Conservation (phyloP, 2,888 invertebrate genomes). For the Eubasilissa splendida region DNA sequence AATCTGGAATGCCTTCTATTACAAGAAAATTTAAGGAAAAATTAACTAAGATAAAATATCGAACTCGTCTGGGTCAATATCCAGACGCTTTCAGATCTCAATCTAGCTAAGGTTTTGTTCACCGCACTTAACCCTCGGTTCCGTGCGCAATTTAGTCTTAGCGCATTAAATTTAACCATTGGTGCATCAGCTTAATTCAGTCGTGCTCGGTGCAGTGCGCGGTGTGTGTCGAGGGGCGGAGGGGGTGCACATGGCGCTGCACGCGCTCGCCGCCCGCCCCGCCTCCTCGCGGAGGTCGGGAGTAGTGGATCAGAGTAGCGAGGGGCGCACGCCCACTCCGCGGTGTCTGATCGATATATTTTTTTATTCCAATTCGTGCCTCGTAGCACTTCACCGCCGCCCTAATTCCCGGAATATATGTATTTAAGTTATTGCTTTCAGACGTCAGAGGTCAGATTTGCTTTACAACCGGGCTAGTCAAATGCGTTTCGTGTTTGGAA, state of each 20-base stretch:
- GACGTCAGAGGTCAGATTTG: not conserved
- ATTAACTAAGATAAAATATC: not conserved
- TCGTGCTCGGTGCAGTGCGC: not conserved
- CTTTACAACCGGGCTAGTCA: too few relatives aligned
- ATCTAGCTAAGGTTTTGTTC: not conserved
- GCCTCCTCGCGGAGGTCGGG: not conserved
- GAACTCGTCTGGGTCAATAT: not conserved
- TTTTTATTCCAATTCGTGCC: constrained; percentile 28
- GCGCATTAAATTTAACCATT: constrained; percentile 8
- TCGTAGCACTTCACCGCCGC: constrained; percentile 17
- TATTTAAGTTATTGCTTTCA: constrained; percentile 14
- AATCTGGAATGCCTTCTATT: too few relatives aligned
- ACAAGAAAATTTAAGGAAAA: too few relatives aligned
- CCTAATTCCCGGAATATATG: constrained; percentile 10
- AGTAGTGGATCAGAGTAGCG: constrained; percentile 6
- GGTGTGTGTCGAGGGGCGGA: not conserved
- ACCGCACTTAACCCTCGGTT: constrained; percentile 15
- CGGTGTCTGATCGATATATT: constrained; percentile 20
- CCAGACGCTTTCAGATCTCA: not conserved
- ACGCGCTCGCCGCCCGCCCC: constrained; percentile 27
- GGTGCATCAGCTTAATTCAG: constrained; percentile 7
- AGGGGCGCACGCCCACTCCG: constrained; percentile 13
- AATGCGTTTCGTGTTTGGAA: too few relatives aligned
- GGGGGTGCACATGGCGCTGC: constrained; percentile 31
- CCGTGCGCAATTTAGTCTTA: not conserved